These are phyloP conservation scores for Poeciliopsis retropinna DNA, from an alignment of 2,113 vertebrate genomes.

Conservation along the genomic window DNA sequence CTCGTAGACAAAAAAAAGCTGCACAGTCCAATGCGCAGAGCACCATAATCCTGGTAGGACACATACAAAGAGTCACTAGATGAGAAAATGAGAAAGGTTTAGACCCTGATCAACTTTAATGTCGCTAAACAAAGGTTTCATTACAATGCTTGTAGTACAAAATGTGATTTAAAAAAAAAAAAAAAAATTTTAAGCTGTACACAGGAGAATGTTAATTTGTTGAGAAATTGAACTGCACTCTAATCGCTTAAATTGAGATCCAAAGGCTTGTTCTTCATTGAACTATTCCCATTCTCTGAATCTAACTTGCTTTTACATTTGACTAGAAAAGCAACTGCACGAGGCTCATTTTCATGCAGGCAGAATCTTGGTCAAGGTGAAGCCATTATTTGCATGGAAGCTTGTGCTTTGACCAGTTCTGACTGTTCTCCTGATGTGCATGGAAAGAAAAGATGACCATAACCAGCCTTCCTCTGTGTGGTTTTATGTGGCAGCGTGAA, in stretches of 20 bases:
- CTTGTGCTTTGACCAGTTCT: not conserved
- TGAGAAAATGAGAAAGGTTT: not conserved
- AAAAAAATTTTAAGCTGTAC: too few species aligned
- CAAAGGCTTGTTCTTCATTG: not conserved
- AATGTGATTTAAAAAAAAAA: not conserved
- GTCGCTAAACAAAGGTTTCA: not conserved
- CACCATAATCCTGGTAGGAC: constrained; percentile 1
- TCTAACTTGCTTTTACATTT: constrained; percentile 16
- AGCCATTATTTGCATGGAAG: constrained; percentile 31
- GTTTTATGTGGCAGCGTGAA: not conserved
- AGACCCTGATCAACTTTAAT: not conserved
- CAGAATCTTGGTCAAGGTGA: constrained; percentile 6
- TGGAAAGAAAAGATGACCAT: constrained; percentile 23
- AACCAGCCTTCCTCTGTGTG: not conserved
- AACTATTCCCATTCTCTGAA: not conserved
- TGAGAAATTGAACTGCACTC: not conserved
- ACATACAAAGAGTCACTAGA: constrained; percentile 14
- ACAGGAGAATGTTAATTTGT: not conserved
- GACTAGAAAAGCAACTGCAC: not conserved
- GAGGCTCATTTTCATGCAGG: constrained; percentile 20
- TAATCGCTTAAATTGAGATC: not conserved
- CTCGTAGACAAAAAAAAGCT: constrained; percentile 36
- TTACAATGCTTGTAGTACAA: not conserved
- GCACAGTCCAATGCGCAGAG: constrained; percentile 18
- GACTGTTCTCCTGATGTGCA: constrained; percentile 10